Conservation (phyloP, 2,888 invertebrate species). For the Sarcophaga caerulescens region DNA sequence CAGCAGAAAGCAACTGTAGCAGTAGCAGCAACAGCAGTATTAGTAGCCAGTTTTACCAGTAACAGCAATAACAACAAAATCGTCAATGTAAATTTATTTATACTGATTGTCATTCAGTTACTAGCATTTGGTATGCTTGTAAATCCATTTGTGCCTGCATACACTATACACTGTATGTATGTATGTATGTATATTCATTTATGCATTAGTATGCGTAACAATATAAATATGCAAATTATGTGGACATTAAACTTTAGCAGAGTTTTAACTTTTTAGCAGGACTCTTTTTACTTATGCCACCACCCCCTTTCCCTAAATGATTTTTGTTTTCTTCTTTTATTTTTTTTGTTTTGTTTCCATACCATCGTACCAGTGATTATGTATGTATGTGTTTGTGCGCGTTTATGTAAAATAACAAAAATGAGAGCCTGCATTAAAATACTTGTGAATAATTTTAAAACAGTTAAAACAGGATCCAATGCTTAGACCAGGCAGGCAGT, state of each 20-base stretch:
- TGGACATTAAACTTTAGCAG: constrained; percentile 37
- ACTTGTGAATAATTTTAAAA: constrained; percentile 32
- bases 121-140: not conserved
- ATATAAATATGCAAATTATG: constrained; percentile 44
- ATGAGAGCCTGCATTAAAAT: constrained; percentile 11
- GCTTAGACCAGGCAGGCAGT: not conserved
- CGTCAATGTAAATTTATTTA: constrained; percentile 42
- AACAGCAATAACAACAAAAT: not conserved
- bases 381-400: too few relatives aligned
- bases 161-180: not conserved
- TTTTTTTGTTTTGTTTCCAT: not conserved
- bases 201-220: not conserved
- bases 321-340: not conserved
- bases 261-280: constrained; percentile 32
- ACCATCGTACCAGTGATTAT: not conserved
- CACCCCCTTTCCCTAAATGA: not conserved
- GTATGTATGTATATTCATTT: not conserved
- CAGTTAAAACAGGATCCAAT: not conserved
- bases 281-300: not conserved
- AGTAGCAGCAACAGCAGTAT: not conserved
- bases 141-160: not conserved
- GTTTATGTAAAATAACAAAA: too few relatives aligned
- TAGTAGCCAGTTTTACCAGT: not conserved
- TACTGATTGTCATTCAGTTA: constrained; percentile 38
- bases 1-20: not conserved